Evolutionary conservation across 2,888 invertebrate genomes (phyloP), one percentile per base, ranked within the genome.

Genomic region (Andrena haemorrhoa): DNA sequence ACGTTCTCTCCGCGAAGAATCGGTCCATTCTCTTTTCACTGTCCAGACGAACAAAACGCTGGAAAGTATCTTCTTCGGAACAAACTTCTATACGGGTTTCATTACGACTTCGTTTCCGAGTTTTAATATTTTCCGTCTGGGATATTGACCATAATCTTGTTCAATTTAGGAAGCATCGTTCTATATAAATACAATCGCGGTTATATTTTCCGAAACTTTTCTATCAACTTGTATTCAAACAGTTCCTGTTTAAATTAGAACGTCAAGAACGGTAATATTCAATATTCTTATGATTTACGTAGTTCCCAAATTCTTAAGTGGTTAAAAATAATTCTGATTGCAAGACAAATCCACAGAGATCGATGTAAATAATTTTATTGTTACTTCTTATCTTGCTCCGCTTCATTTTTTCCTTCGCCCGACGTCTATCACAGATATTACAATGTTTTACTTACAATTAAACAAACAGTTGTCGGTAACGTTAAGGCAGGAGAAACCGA

Each of bases 401-500:
- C 4, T 12, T 41, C 41, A 1, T 41, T 41, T 12, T 2, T 29
- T 47, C 26, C 31, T 1, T 1, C n/a, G 20, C 1, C 49, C 2
- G 53, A 10, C 23, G 3, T 20, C 26, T 70, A 53, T 49, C 35
- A 16, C 16, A 51, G 53, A 41, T 8, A n/a, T 31, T 64, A 31
- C 41, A n/a, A 56, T 63, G 35, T 68, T 58, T 56, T n/a, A 35
- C 33, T 31, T 8, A 41, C 12, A 41, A 41, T 41, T 41, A 61
- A 63, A 51, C 75, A 66, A 35, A 72, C 64, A 73, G 53, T 58
- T 64, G 61, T 53, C 33, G 23, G 49, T 20, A 72, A 75, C 20
- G 61, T 73, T 72, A 33, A 10, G 26, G 35, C 7, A 29, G 29
- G 26, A 51, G 75, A 47, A 66, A 58, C 61, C 23, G 23, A 47